phyloP scores from a whole-genome alignment of 2,797 vertebrate genomes.

The Gymnocypris eckloni region DNA sequence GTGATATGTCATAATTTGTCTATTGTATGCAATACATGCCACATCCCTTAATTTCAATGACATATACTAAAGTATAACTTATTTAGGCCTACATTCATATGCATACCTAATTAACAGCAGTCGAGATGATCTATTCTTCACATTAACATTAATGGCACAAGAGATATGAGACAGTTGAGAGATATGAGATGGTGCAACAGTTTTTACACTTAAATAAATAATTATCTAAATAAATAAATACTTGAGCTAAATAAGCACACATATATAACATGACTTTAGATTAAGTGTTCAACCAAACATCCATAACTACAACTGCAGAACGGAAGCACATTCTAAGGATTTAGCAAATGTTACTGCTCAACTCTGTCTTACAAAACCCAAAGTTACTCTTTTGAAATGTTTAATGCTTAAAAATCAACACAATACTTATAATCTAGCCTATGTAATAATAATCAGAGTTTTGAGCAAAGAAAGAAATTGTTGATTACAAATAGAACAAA shows the following conservation, averaged over 20 bases:
- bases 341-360: not conserved
- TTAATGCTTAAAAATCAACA: not conserved
- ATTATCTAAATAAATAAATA: conserved; percentile 17
- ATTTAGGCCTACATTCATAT: not conserved
- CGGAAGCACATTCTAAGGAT: not conserved
- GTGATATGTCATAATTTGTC: not conserved
- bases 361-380: not conserved
- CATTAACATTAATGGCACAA: not conserved
- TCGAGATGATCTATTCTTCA: not conserved
- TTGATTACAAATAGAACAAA: not conserved
- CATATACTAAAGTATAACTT: conserved; percentile 9
- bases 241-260: conserved; percentile 14
- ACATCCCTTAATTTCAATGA: not conserved
- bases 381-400: not conserved
- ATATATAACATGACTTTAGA: not conserved
- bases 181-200: not conserved
- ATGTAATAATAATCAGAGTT: not conserved
- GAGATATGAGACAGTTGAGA: not conserved
- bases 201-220: conserved; percentile 11
- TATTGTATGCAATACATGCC: not conserved
- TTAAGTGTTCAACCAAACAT: not conserved
- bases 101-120: not conserved
- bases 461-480: not conserved
- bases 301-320: not conserved
- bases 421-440: not conserved